phyloP scores from a whole-genome alignment of 2,113 vertebrate genomes.

The Myodes glareolus region DNA sequence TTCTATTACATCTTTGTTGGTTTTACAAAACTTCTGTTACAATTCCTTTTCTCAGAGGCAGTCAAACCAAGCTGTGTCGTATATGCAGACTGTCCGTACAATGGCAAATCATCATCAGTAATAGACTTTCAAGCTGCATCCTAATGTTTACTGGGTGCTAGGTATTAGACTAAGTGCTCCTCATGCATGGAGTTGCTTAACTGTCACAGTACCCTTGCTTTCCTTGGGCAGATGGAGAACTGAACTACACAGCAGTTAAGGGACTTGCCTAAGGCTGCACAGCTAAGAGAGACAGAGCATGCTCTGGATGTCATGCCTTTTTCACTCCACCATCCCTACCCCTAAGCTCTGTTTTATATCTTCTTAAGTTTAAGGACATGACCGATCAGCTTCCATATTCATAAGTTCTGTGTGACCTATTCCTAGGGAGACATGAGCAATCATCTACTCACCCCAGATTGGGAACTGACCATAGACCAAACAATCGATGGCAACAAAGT shows the following conservation, averaged over 20 bases:
- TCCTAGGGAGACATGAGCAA: neutral
- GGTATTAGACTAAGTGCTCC: neutral
- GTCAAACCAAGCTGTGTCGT: neutral
- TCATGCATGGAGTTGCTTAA: neutral
- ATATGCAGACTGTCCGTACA: neutral
- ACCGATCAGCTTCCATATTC: neutral
- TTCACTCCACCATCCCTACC: neutral
- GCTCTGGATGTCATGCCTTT: neutral
- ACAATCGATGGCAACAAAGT: neutral
- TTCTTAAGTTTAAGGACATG: neutral
- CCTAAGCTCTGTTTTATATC: neutral
- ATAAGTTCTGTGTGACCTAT: neutral
- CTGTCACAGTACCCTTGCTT: neutral
- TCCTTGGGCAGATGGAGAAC: constrained; percentile 14
- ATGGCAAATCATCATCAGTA: neutral
- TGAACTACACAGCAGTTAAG: neutral
- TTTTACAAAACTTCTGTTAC: neutral
- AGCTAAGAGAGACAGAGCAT: neutral
- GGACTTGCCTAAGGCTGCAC: neutral
- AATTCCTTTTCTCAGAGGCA: neutral
- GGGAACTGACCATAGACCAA: neutral
- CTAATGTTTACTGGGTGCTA: neutral
- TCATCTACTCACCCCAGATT: neutral
- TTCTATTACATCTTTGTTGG: neutral
- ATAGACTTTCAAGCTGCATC: neutral